Percentiles rank a stretch among this genome's conserved stretches.
phyloP scores from a whole-genome alignment of 1,140 invertebrate genomes.

The Stegodyphus mimosarum region DNA sequence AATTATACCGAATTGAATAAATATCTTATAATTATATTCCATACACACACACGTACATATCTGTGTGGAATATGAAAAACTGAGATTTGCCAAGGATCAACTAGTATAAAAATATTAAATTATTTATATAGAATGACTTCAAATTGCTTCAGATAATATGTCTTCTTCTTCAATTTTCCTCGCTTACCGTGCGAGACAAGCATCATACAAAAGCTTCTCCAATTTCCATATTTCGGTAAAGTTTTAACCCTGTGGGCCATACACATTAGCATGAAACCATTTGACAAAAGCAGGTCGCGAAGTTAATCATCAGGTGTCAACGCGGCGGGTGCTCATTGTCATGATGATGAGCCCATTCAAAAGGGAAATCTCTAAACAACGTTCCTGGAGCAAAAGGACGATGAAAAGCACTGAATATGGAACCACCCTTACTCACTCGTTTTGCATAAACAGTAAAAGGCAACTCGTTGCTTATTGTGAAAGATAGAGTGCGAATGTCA shows the following conservation, averaged over 20 bases:
- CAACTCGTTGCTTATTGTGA: too few relatives aligned
- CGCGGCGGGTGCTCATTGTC: constrained; percentile 42
- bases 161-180: too few relatives aligned
- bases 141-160: too few relatives aligned
- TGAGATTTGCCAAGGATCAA: too few relatives aligned
- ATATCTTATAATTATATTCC: too few relatives aligned
- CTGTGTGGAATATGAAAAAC: too few relatives aligned
- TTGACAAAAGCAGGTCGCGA: constrained; percentile 37
- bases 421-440: constrained; percentile 22
- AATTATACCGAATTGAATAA: too few relatives aligned
- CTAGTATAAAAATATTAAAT: too few relatives aligned
- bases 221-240: constrained; percentile 44
- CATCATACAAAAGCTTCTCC: not conserved
- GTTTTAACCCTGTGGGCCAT: constrained; percentile 5
- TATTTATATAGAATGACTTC: too few relatives aligned
- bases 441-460: too few relatives aligned
- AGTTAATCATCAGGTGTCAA: constrained; percentile 57
- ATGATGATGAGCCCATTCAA: constrained; percentile 37
- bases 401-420: constrained; percentile 23
- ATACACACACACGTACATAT: too few relatives aligned
- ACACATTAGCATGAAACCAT: constrained; percentile 43
- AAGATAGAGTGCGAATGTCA: too few relatives aligned
- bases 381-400: not conserved
- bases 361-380: not conserved
- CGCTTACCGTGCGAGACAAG: not conserved